These are phyloP conservation scores for Dipodomys ordii DNA, from an alignment of 2,113 vertebrate species.

Conservation along the genomic window DNA sequence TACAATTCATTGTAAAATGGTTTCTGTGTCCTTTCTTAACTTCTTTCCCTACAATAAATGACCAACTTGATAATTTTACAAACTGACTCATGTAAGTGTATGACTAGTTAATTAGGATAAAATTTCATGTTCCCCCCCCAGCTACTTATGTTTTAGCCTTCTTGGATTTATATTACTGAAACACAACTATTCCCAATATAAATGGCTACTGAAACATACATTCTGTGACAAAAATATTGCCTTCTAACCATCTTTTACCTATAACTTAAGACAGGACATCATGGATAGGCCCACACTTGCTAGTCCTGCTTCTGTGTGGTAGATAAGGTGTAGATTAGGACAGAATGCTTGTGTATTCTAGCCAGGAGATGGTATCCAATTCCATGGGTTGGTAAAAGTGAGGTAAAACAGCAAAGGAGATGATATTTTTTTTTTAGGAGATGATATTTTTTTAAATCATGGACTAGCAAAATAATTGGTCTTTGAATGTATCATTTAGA, in stretches of 20 bases:
- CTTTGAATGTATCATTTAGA: background rate
- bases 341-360: background rate
- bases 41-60: background rate
- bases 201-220: background rate
- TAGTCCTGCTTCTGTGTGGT: background rate
- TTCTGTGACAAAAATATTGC: background rate
- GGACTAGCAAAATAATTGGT: no score
- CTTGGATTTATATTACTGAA: conserved; percentile 7
- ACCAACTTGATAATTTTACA: background rate
- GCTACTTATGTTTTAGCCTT: conserved; percentile 8
- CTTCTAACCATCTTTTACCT: background rate
- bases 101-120: background rate
- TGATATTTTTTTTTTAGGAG: background rate
- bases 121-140: background rate
- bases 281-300: background rate
- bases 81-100: background rate
- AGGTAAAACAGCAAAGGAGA: background rate
- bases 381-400: background rate
- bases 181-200: conserved; percentile 19
- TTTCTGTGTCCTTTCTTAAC: background rate
- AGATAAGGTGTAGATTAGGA: background rate
- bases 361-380: background rate
- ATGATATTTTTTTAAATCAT: background rate
- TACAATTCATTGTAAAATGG: background rate
- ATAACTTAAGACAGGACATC: background rate